These are phyloP conservation scores for Chrysocyon brachyurus DNA, from an alignment of 2,797 vertebrate genomes.

Conservation along the genomic window DNA sequence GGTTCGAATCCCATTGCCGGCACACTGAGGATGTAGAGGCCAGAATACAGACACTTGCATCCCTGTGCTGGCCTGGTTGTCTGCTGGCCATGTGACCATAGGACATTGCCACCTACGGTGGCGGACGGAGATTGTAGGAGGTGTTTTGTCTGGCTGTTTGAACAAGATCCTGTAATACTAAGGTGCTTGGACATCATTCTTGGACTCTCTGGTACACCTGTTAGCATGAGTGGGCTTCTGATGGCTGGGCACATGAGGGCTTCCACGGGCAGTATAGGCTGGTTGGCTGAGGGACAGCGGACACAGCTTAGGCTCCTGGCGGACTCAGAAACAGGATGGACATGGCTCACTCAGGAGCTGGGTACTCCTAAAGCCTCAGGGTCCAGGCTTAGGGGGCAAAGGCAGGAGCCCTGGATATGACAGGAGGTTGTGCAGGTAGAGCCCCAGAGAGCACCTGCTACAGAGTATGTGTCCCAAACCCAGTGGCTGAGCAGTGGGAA, in stretches of 20 bases:
- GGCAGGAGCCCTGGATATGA: background rate
- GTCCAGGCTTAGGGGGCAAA: background rate
- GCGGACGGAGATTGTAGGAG: no score
- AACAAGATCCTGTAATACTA: background rate
- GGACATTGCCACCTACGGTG: accelerated
- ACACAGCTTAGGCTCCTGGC: accelerated
- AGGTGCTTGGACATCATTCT: no score
- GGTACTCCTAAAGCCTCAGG: background rate
- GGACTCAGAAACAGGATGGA: accelerated
- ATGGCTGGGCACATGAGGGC: background rate
- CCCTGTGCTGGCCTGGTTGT: background rate
- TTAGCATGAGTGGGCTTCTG: accelerated
- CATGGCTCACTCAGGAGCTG: background rate
- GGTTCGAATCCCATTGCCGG: accelerated
- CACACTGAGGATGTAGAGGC: accelerated
- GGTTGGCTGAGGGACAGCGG: accelerated
- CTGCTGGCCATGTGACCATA: background rate
- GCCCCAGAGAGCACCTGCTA: background rate
- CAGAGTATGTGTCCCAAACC: background rate
- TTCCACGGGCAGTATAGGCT: accelerated
- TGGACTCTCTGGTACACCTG: background rate
- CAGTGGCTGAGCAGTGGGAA: accelerated
- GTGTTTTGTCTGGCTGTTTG: accelerated
- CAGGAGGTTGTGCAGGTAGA: background rate
- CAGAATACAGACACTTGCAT: accelerated